These are phyloP conservation scores for Tupaia tana DNA, from an alignment of 2,113 vertebrate genomes.

Conservation along the genomic window DNA sequence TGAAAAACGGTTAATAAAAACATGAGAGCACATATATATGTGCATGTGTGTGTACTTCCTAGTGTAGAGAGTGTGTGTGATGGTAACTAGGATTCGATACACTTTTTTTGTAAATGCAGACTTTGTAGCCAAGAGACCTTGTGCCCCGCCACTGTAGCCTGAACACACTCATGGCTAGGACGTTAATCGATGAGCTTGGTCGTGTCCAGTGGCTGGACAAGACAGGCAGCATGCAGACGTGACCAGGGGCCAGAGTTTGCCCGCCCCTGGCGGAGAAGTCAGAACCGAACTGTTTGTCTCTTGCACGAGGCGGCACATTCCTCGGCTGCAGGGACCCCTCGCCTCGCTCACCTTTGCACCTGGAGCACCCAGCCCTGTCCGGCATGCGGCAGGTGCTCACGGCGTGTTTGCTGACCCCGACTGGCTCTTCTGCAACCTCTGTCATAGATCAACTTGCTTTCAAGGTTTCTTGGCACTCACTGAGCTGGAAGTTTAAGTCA, in stretches of 20 bases:
- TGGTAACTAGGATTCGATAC: background rate
- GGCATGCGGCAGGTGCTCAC: background rate
- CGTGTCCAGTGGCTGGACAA: background rate
- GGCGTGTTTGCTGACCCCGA: background rate
- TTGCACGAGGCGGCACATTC: background rate
- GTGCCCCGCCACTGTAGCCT: background rate
- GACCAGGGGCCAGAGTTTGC: background rate
- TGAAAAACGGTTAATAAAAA: background rate
- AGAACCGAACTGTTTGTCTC: background rate
- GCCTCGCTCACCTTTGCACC: background rate
- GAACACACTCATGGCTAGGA: background rate
- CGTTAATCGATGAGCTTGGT: background rate
- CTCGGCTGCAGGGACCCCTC: accelerated
- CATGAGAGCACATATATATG: background rate
- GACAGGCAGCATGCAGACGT: accelerated
- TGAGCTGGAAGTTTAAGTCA: background rate
- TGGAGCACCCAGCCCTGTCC: background rate
- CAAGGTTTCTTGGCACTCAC: background rate
- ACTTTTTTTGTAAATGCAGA: background rate
- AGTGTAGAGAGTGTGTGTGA: background rate
- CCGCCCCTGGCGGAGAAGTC: background rate
- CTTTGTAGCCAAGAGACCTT: background rate
- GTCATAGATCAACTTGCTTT: background rate
- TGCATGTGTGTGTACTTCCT: background rate
- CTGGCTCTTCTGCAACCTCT: background rate